phyloP scores from a whole-genome alignment of 1,140 invertebrate genomes.

The Neodiprion lecontei region DNA sequence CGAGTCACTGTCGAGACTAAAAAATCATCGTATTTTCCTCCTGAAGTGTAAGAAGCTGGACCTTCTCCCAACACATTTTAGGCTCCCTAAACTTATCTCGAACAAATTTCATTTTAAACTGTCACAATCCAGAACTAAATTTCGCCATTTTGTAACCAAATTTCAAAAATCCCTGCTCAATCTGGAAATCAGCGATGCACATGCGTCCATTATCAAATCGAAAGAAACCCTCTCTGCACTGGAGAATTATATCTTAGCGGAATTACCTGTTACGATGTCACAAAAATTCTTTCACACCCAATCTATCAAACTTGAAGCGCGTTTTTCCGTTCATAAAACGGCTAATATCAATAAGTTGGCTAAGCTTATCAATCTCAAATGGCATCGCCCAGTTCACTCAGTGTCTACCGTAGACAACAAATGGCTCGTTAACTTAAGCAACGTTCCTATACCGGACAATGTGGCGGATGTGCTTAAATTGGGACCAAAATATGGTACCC shows the following conservation, averaged over 20 bases:
- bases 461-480: neutral
- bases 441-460: neutral
- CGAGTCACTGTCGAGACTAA: neutral
- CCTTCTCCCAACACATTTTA: neutral
- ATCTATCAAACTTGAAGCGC: neutral
- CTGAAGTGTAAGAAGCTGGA: neutral
- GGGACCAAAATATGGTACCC: neutral
- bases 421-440: neutral
- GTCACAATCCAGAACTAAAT: neutral
- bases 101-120: neutral
- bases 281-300: neutral
- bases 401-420: neutral
- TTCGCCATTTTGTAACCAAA: neutral
- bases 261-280: neutral
- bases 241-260: neutral
- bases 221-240: neutral
- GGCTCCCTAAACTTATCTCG: neutral
- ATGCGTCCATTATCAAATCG: neutral
- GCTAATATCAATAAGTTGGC: neutral
- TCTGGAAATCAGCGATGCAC: neutral
- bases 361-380: neutral
- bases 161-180: neutral
- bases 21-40: neutral
- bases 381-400: neutral
- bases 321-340: neutral